Percentiles rank a stretch among this genome's conserved stretches.
phyloP scores from a whole-genome alignment of 2,797 vertebrate genomes.

The Denticeps clupeoides region DNA sequence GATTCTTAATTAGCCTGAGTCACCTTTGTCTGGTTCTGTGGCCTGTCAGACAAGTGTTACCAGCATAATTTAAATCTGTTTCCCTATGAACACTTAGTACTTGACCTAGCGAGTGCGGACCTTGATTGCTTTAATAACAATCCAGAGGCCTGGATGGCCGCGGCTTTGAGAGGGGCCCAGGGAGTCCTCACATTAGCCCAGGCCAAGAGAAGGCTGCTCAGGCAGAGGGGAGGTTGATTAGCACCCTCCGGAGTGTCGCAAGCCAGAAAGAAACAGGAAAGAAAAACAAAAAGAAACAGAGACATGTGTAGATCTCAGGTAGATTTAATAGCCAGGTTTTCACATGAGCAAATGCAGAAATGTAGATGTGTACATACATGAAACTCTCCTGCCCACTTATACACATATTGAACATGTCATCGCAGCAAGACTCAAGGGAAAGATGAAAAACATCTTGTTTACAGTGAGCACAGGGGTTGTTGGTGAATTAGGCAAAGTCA shows the following conservation, averaged over 20 bases:
- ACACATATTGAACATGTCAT: too few relatives aligned
- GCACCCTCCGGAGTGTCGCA: too few relatives aligned
- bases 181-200: background rate
- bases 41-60: background rate
- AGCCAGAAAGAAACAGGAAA: background rate
- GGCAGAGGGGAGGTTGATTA: background rate
- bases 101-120: slow-evolving; percentile 52
- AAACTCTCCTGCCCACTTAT: too few relatives aligned
- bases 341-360: too few relatives aligned
- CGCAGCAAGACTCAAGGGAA: too few relatives aligned
- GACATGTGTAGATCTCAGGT: too few relatives aligned
- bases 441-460: too few relatives aligned
- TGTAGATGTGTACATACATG: too few relatives aligned
- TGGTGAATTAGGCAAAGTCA: slow-evolving; percentile 81
- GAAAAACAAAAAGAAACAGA: background rate
- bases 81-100: slow-evolving; percentile 50
- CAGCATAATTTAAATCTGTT: slow-evolving; percentile 49
- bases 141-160: slow-evolving; percentile 51
- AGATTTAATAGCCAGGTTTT: too few relatives aligned
- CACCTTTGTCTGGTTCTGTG: background rate
- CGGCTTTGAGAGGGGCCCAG: slow-evolving; percentile 25
- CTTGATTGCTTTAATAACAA: slow-evolving; percentile 68
- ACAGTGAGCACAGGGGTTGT: slow-evolving; percentile 65
- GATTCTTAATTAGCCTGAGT: too few relatives aligned
- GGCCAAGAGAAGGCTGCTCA: background rate